phyloP scores from a whole-genome alignment of 2,888 invertebrate genomes.

The Microplitis manilae region DNA sequence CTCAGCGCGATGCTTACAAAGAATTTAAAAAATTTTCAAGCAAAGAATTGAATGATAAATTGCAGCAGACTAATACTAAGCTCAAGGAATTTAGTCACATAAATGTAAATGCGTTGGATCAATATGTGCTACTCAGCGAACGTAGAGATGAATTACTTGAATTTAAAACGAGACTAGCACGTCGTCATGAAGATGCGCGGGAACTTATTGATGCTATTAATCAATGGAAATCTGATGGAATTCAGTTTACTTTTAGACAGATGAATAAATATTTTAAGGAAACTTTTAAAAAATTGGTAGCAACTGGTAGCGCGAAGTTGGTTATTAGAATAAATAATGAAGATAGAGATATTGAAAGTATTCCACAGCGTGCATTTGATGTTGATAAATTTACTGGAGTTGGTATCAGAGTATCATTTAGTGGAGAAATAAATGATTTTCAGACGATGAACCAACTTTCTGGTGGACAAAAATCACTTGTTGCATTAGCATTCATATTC shows the following conservation, averaged over 20 bases:
- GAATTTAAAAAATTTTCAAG: too few species aligned
- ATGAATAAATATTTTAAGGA: constrained; percentile 71
- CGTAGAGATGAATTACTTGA: too few species aligned
- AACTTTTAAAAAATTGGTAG: constrained; percentile 77
- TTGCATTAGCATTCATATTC: constrained; percentile 79
- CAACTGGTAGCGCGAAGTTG: constrained; percentile 75
- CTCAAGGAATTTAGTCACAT: too few species aligned
- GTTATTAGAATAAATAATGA: constrained; percentile 73
- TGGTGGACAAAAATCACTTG: constrained; percentile 80
- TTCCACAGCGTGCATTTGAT: background rate
- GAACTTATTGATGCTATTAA: too few species aligned
- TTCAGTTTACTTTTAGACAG: background rate
- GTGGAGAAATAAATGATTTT: constrained; percentile 70
- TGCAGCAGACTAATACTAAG: too few species aligned
- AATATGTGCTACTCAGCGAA: too few species aligned
- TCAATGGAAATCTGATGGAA: too few species aligned
- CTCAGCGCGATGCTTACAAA: too few species aligned
- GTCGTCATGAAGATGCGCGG: too few species aligned
- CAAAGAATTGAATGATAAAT: too few species aligned
- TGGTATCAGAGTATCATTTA: constrained; percentile 75
- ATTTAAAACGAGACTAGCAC: too few species aligned
- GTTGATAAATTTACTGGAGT: constrained; percentile 53
- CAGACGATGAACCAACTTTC: constrained; percentile 79
- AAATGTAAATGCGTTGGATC: too few species aligned
- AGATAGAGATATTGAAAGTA: background rate